Evolutionary conservation across 2,797 vertebrate genomes (phyloP), one percentile per base, ranked within the genome.

Genomic region (Babyrousa celebensis): DNA sequence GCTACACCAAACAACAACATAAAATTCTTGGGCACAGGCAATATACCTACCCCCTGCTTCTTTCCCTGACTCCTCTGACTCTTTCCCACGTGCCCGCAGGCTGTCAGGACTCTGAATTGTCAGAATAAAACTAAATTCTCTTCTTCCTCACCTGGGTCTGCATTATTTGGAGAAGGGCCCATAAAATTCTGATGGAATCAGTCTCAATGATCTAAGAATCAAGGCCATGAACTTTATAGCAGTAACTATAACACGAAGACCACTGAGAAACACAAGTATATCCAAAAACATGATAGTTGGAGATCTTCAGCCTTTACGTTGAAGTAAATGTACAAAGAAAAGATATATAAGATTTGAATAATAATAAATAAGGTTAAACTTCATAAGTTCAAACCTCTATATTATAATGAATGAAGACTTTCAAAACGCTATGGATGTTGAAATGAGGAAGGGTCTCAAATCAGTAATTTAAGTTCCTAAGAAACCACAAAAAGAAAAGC

Each of bases 331-430:
- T 36, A 87, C 27, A 79, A 48, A 48, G 43, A 54, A 29, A 32
- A 11, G 8, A 89, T 60, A 77, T 27, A 20, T 27, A 94, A 32
- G 21, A 79, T 77, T 43, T 86, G 25, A 80, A 43, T 27, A 74
- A 74, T 74, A 91, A n/a, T 72, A 58, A 83, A 67, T 74, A 91
- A 29, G 9, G 14, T 72, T 95, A 91, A 91, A 80, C 14, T 74
- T 85, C 65, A 52, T 62, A 74, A 95, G 80, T n/a, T 20, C 16
- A 67, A 86, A 65, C 14, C 10, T 94, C 77, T n/a, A 27, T 54
- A 71, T n/a, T 80, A 86, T 6, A 43, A 43, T 67, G 48, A 86
- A 74, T 0, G 23, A 95, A 91, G 60, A 1, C 29, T 72, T 74
- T 86, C 36, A 70, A 80, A 93, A 71, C 29, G 21, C 15, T 67